Percentiles rank a stretch among this genome's conserved stretches.
Evolutionary conservation across 2,113 vertebrate species (phyloP).

Genomic region (Pheucticus melanocephalus): DNA sequence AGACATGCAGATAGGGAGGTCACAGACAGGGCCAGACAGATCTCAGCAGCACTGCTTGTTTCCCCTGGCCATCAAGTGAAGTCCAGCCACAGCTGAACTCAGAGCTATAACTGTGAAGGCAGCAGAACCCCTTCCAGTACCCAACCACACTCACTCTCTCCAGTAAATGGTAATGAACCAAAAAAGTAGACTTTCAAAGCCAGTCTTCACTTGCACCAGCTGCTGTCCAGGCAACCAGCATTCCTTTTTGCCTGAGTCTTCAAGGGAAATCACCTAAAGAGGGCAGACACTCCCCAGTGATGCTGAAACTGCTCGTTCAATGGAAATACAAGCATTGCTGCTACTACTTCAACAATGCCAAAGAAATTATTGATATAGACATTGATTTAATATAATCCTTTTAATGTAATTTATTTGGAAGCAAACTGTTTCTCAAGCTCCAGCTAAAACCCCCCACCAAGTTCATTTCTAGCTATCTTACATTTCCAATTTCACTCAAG

Average conservation of each 20-base stretch:
- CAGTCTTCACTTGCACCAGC: not conserved
- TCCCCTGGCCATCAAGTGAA: not conserved
- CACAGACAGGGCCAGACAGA: not conserved
- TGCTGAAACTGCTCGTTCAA: not conserved
- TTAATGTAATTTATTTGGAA: slow-evolving; percentile 56
- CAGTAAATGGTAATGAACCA: not conserved
- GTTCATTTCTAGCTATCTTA: slow-evolving; percentile 3
- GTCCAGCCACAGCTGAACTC: not conserved
- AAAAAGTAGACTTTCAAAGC: not conserved
- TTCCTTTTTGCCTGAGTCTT: not conserved
- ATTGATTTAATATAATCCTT: slow-evolving; percentile 60
- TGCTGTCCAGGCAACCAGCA: slow-evolving; percentile 1
- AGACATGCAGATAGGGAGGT: accelerated
- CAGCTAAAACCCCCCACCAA: not conserved
- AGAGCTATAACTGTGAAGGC: not conserved
- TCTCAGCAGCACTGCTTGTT: not conserved
- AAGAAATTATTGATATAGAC: slow-evolving; percentile 2
- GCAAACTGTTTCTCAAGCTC: slow-evolving; percentile 46
- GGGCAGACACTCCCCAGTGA: slow-evolving; percentile 32
- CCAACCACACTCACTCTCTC: not conserved
- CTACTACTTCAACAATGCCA: not conserved
- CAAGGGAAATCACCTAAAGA: slow-evolving; percentile 51
- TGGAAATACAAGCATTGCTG: not conserved
- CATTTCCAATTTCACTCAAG: slow-evolving; percentile 32
- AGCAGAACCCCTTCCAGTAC: not conserved